Evolutionary conservation across 2,113 vertebrate species (phyloP).

Genomic region (Chunga burmeisteri): DNA sequence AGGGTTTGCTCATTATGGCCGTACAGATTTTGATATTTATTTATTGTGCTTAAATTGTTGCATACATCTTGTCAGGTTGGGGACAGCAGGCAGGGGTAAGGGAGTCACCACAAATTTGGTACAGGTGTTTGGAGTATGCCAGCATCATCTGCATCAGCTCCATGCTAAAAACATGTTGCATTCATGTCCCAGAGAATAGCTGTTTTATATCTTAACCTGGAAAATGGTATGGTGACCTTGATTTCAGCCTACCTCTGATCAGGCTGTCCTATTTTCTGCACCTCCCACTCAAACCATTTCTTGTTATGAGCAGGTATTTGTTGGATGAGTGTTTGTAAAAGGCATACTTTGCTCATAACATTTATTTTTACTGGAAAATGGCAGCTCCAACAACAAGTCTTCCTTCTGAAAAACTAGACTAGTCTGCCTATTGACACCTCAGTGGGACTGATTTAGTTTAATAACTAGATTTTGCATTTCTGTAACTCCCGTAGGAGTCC

Average conservation of each 20-base stretch:
- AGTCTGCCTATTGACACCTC: background rate
- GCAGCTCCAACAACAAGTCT: background rate
- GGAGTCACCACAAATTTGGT: background rate
- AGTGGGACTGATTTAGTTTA: background rate
- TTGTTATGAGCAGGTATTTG: background rate
- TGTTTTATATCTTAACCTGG: background rate
- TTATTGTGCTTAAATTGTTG: background rate
- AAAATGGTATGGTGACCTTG: background rate
- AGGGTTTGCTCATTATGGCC: background rate
- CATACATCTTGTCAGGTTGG: background rate
- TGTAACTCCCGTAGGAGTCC: background rate
- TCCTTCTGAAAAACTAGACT: background rate
- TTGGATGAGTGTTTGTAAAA: background rate
- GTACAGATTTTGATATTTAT: background rate
- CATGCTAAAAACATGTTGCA: background rate
- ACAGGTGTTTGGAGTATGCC: background rate
- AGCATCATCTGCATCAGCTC: background rate
- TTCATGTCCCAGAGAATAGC: background rate
- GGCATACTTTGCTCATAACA: background rate
- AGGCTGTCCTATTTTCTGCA: background rate
- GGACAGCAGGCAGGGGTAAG: background rate
- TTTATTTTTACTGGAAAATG: background rate
- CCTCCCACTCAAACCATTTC: background rate
- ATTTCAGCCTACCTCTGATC: background rate
- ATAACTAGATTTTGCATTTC: background rate